Base-by-base conservation (phyloP, 2,797 vertebrate species). In the Anguilla pacifica region DNA sequence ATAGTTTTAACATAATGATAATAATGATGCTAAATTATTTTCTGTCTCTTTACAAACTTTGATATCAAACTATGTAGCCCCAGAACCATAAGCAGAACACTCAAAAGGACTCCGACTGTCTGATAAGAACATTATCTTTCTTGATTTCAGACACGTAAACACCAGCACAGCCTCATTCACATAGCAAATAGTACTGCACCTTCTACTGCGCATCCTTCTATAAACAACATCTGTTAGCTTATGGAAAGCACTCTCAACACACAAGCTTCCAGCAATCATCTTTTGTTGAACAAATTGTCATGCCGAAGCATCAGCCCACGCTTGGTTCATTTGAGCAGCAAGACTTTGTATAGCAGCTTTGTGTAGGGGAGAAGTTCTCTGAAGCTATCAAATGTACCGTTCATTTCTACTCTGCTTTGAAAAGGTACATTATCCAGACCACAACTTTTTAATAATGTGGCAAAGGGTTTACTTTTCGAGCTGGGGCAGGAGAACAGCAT, bases 211-310 rank as follows among this genome's bases (percentile, higher is more conserved):
- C 39, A 17, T 79, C 74, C 74, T 46, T 79, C 74, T 79, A 46
- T 17, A 72, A 72, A 72, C 70, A 79, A 25, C 74, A 79, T 79
- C 74, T 79, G 35, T 79, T 79, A 17, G 74, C 74, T 79, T 43
- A 79, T 79, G 39, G 35, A 43, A 79, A 79, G 74, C 74, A 46
- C 74, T 79, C 31, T 43, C 74, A 43, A 43, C 31, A 17, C 74
- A 46, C 13, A 43, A 17, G 31, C 74, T 22, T 39, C 31, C 35
- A 22, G 35, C 74, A 79, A 46, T 79, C 74, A 46, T 22, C 74
- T 43, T 46, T 46, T 77, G 2, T 4, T 77, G 28, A 31, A 31
- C 25, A 5, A 79, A 43, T 43, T 79, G 74, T 19, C 35, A 43
- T 79, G 17, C 35, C 1, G 35, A 79, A 79, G 17, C 39, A 39